Conservation (phyloP, 2,797 vertebrate genomes). For the Valencia hispanica region DNA sequence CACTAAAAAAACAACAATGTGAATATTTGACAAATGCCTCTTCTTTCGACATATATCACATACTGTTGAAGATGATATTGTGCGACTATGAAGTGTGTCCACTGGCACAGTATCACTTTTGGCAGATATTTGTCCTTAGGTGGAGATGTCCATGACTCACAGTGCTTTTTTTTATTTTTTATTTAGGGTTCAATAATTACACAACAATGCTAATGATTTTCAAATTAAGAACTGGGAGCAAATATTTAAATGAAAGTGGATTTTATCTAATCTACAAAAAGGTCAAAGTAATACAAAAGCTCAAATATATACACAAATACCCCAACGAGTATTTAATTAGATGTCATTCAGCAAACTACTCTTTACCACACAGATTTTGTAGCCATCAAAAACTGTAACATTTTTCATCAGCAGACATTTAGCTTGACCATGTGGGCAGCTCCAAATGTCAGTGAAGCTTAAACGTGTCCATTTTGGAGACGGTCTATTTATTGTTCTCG, state of each 20-base stretch:
- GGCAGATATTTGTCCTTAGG: conserved; percentile 22
- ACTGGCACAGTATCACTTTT: conserved; percentile 26
- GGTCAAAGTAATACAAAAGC: too few relatives aligned
- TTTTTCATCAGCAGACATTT: not conserved
- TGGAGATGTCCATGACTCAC: conserved; percentile 32
- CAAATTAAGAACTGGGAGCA: not conserved
- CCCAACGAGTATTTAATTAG: not conserved
- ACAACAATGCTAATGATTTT: not conserved
- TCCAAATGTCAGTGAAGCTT: not conserved
- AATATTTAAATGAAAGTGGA: not conserved
- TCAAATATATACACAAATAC: not conserved
- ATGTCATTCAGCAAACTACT: not conserved
- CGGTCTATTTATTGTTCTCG: too few relatives aligned
- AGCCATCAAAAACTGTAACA: not conserved
- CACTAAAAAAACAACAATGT: conserved; percentile 68
- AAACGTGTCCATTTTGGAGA: not conserved
- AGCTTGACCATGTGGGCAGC: not conserved
- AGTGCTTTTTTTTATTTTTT: not conserved
- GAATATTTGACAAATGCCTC: conserved; percentile 78
- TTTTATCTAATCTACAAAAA: not conserved
- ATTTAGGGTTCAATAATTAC: not conserved
- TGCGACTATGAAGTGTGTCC: conserved; percentile 19
- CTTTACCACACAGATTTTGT: not conserved
- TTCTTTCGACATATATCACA: conserved; percentile 54
- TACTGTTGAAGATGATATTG: conserved; percentile 37